Conservation (phyloP, 2,888 invertebrate genomes). For the Operophtera brumata region DNA sequence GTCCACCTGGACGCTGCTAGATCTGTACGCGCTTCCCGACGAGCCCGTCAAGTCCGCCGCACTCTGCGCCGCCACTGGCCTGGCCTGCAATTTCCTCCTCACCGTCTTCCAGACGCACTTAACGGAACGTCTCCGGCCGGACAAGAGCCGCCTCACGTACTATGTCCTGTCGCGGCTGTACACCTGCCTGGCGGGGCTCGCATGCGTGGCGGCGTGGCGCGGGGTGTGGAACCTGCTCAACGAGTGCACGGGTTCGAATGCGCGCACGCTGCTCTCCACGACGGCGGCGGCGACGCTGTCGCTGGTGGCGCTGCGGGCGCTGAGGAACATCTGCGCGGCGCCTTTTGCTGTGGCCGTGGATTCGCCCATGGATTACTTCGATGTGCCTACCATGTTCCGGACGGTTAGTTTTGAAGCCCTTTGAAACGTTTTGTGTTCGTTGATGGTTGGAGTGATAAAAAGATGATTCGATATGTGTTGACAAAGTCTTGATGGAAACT, state of each 20-base stretch:
- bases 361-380: slow-evolving; percentile 88
- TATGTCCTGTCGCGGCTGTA: slow-evolving; percentile 87
- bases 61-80: slow-evolving; percentile 85
- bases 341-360: slow-evolving; percentile 90
- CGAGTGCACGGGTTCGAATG: slow-evolving; percentile 83
- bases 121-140: slow-evolving; percentile 80
- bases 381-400: slow-evolving; percentile 92
- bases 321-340: slow-evolving; percentile 90
- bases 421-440: neutral
- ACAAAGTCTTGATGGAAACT: neutral
- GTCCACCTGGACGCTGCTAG: slow-evolving; percentile 91
- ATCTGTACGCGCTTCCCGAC: slow-evolving; percentile 84
- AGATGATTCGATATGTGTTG: neutral
- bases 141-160: slow-evolving; percentile 84
- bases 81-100: slow-evolving; percentile 85
- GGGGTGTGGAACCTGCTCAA: slow-evolving; percentile 91
- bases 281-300: slow-evolving; percentile 84
- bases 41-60: slow-evolving; percentile 82
- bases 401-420: slow-evolving; percentile 85
- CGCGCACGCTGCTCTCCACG: slow-evolving; percentile 81
- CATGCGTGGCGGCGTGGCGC: slow-evolving; percentile 93
- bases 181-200: slow-evolving; percentile 87
- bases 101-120: slow-evolving; percentile 84
- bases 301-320: slow-evolving; percentile 84
- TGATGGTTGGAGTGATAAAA: neutral